These are phyloP conservation scores for Phalacrocorax pelagicus DNA, from an alignment of 2,113 vertebrate genomes.

Conservation along the genomic window DNA sequence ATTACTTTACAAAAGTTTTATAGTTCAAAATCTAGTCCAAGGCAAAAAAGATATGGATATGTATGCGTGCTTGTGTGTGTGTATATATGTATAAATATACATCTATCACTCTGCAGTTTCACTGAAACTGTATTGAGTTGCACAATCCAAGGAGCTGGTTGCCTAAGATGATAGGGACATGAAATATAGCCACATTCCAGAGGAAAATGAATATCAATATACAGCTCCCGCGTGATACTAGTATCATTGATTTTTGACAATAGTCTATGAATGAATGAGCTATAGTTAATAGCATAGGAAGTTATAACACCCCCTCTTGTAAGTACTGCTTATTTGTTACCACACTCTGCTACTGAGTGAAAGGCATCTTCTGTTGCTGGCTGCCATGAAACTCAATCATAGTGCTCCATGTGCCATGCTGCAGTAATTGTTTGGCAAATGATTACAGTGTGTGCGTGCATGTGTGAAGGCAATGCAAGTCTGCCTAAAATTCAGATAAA, in stretches of 20 bases:
- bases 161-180: neutral
- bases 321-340: slow-evolving; percentile 1
- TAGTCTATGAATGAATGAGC: neutral
- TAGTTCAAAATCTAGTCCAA: neutral
- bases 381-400: neutral
- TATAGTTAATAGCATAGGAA: slow-evolving; percentile 12
- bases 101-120: neutral
- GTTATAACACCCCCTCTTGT: neutral
- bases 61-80: neutral
- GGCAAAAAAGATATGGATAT: neutral
- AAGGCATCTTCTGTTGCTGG: neutral
- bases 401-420: neutral
- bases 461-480: neutral
- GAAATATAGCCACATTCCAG: slow-evolving; percentile 10
- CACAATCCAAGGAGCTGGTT: neutral
- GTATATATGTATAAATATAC: neutral
- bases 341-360: neutral
- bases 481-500: neutral
- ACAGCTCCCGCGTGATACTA: neutral
- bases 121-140: neutral
- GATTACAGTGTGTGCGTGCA: neutral
- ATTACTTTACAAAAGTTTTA: neutral
- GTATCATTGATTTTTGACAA: slow-evolving; percentile 41
- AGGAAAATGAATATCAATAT: slow-evolving; percentile 21
- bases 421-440: neutral